Base-by-base conservation (phyloP, 2,888 invertebrate species). In the Mesorhabditis sp. region DNA sequence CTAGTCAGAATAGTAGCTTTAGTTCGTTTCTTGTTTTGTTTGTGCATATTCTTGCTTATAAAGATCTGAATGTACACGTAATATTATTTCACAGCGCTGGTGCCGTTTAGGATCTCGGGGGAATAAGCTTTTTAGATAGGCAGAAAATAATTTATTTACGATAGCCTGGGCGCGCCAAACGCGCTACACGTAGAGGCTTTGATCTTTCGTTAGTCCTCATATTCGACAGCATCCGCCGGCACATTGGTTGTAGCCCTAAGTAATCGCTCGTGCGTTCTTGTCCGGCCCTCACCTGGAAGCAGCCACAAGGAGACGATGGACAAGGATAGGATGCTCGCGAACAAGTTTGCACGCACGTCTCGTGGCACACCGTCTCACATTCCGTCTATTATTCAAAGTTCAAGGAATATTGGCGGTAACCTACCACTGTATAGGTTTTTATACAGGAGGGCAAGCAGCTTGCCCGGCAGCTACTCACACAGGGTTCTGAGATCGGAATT, bases 281-380 rank as follows among this genome's bases (percentile, higher is more conserved):
- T 13, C 10, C n/a, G 7, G n/a, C 7, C 58, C 58, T 28, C 58
- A 50, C 58, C n/a, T 50, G 58, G n/a, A 13, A 50, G n/a, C 58
- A 50, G 7, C 58, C 58, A 50, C 58, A 50, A 10, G 58, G 58
- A 10, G n/a, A 10, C 58, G 58, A 13, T 50, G 58, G 58, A 50
- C 58, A 50, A 50, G 58, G 58, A 50, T 50, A 50, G 58, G n/a
- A 10, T 13, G 58, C 7, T 50, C 58, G 58, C 10, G 58, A 50
- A 50, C 58, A 50, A 10, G 58, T 50, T 50, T 50, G 58, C 7
- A 50, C 58, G n/a, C 58, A 50, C 7, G 58, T 50, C 58, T 50
- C 58, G 58, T 50, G 58, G n/a, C 58, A 50, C 7, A 50, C 58
- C n/a, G 58, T 50, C 58, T 50, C 58, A 50, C 58, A 50, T 50